These are phyloP conservation scores for Apotomis capreana DNA, from an alignment of 2,888 invertebrate species.

Conservation along the genomic window DNA sequence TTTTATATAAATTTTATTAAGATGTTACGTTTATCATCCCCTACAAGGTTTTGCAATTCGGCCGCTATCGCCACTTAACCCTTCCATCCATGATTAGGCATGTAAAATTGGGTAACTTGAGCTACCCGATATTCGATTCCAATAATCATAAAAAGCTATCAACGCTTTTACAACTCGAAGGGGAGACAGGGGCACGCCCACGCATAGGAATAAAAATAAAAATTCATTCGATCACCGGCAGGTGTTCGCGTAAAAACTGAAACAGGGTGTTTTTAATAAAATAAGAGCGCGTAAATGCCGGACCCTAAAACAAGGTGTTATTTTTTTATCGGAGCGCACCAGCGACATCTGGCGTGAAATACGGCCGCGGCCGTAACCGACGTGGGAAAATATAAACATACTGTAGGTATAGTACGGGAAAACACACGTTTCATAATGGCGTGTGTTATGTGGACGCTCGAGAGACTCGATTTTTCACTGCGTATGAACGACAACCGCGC, in stretches of 20 bases:
- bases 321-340: slow-evolving; percentile 32
- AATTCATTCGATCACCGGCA: slow-evolving; percentile 25
- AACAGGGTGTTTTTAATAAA: slow-evolving; percentile 36
- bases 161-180: slow-evolving; percentile 27
- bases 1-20: no score
- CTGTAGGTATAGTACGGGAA: slow-evolving; percentile 6
- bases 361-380: slow-evolving; percentile 14
- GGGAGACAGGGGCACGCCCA: slow-evolving; percentile 6
- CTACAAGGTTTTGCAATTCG: neutral
- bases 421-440: slow-evolving; percentile 13
- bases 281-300: slow-evolving; percentile 31
- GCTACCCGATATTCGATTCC: slow-evolving; percentile 17
- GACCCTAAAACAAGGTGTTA: slow-evolving; percentile 41
- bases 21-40: neutral
- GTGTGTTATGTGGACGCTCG: slow-evolving; percentile 1
- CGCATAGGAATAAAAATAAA: slow-evolving; percentile 25
- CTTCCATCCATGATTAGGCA: neutral
- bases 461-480: slow-evolving; percentile 20
- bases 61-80: neutral
- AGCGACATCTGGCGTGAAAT: slow-evolving; percentile 40
- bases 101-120: neutral
- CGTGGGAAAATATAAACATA: slow-evolving; percentile 30
- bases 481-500: neutral
- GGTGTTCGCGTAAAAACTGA: slow-evolving; percentile 29
- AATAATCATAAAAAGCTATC: slow-evolving; percentile 36